Base-by-base conservation (phyloP, 2,888 invertebrate genomes). In the Selenia dentaria region DNA sequence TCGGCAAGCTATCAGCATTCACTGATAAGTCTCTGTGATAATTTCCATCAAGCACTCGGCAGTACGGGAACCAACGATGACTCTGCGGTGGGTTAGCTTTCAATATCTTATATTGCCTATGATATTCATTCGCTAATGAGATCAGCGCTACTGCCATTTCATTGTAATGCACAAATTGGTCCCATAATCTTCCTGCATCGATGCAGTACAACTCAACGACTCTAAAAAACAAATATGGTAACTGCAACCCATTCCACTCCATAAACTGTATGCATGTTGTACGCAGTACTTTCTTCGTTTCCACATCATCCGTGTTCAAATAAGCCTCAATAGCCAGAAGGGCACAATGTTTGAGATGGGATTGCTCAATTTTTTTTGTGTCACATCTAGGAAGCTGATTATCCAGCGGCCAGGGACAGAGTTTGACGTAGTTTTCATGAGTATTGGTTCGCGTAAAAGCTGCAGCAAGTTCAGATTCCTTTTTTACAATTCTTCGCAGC, bases 211-310 rank as follows among this genome's bases (percentile, higher is more conserved):
- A 28, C 0, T 36, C 9, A 2, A 28, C 45, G 6, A 53, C 56
- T 43, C 41, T 45, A 22, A 53, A 51, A 18, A 51, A 56, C 27
- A 56, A 28, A 16, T 16, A 9, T 0, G 53, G 53, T 13, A 56
- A n/a, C 3, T 56, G 53, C 8, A 56, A 25, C 2, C 53, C 53
- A 3, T 39, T 43, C 56, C 56, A 56, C 32, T 56, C 43, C 11
- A 51, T 41, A 14, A 48, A 32, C 12, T 51, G 53, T 1, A 56
- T 6, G 27, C 53, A 51, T 0, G 51, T 52, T 24, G n/a, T 42
- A 34, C 28, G 20, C 9, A 56, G 14, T n/a, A 26, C 34, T 10
- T 26, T 45, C 28, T 53, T 56, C 4, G 53, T 53, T 8, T 5
- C 37, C 1, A 5, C 45, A 9, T 56, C 56, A 10, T 22, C 11